phyloP scores from a whole-genome alignment of 2,797 vertebrate species.

The Mycteria americana region DNA sequence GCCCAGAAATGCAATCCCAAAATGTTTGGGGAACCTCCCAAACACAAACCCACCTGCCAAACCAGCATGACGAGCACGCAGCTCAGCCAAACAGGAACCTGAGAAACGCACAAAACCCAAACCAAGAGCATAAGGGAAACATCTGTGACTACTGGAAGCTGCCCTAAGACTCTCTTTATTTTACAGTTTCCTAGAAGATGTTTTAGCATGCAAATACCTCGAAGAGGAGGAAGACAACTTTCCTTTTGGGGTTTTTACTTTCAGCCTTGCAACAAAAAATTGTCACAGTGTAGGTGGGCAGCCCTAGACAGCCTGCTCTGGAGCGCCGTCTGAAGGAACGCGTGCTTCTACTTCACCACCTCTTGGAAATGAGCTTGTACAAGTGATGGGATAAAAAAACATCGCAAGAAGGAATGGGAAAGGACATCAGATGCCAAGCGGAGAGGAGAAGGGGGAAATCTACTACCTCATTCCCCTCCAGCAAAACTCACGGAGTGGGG shows the following conservation, averaged over 20 bases:
- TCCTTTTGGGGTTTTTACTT: constrained; percentile 50
- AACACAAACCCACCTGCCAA: neutral
- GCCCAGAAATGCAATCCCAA: neutral
- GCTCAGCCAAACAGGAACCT: neutral
- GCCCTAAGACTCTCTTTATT: neutral
- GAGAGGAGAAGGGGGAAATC: constrained; percentile 47
- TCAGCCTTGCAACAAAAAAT: constrained; percentile 58
- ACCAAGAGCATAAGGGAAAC: neutral
- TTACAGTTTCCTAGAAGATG: constrained; percentile 66
- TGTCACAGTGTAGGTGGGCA: constrained; percentile 28
- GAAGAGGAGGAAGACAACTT: constrained; percentile 41
- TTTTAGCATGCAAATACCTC: constrained; percentile 17
- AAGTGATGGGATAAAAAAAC: neutral
- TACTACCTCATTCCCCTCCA: constrained; percentile 50
- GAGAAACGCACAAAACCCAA: neutral
- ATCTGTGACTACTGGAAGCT: neutral
- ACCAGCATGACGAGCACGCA: neutral
- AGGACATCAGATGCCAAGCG: neutral
- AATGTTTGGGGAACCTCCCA: neutral
- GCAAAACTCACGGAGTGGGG: constrained; percentile 23
- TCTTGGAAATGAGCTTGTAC: constrained; percentile 15
- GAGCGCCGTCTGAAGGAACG: constrained; percentile 41
- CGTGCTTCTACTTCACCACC: constrained; percentile 49
- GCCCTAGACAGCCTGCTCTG: constrained; percentile 32
- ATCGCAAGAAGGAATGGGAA: neutral